Base-by-base conservation (phyloP, 2,797 vertebrate genomes). In the Dipus sagitta region DNA sequence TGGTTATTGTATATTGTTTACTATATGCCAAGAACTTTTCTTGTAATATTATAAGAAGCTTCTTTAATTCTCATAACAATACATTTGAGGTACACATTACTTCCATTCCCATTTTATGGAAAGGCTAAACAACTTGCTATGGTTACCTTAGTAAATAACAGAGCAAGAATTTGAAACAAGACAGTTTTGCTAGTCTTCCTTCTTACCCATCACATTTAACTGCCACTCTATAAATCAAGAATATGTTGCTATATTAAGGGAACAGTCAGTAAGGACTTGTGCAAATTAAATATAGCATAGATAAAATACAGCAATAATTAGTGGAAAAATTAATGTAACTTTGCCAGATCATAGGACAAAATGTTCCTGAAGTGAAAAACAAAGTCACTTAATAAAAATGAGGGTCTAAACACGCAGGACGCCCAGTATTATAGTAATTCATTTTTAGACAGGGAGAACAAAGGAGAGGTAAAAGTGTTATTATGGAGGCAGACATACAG, bases 281-380 rank as follows among this genome's bases (percentile, higher is more conserved):
- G 15, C 12, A 94, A 93, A 62, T 62, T 86, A 86, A 82, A 74
- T 86, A 68, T 24, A 62, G n/a, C n/a, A 38, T 52, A 75, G 24
- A 23, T 80, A 84, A 78, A 89, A 65, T 79, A 54, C 42, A 67
- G 86, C 20, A 80, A 86, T 38, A 70, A 65, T 78, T 88, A n/a
- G 34, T 79, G 34, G 60, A 58, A 85, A 95, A 79, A 64, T 15
- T 74, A 82, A 86, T 65, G n/a, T 23, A 93, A 92, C 34, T 92
- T 81, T 93, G 60, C 13, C 78, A 90, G 17, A 74, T 23, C 58
- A 1, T 26, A 65, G 60, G 83, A 76, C 34, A 90, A 70, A 79
- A 75, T 11, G 11, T 82, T 21, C 58, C 84, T 71, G 23, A 77
- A 70, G 3, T 86, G 2, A 83, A 83, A 74, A 75, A 42, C 23